Percentiles rank a stretch among this genome's conserved stretches.
Evolutionary conservation across 2,797 vertebrate species (phyloP).

Genomic region (Choloepus didactylus): DNA sequence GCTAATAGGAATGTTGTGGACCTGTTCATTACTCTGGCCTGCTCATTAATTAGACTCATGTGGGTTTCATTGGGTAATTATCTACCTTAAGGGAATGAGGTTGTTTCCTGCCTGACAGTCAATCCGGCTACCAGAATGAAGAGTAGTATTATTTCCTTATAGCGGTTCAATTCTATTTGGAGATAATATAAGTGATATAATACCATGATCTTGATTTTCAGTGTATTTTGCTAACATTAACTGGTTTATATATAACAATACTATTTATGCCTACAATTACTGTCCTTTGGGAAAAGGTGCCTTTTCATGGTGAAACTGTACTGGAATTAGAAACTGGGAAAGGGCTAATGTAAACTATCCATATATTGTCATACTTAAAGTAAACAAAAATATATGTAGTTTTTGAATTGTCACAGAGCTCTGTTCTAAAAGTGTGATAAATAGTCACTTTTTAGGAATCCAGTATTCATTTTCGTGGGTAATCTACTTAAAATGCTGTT

Average conservation of each 20-base stretch:
- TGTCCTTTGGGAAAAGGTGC: background rate
- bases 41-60: constrained; percentile 74
- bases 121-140: constrained; percentile 53
- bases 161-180: constrained; percentile 43
- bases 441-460: constrained; percentile 14
- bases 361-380: background rate
- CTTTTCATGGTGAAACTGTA: constrained; percentile 9
- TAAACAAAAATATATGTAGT: background rate
- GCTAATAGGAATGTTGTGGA: constrained; percentile 69
- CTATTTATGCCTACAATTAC: background rate
- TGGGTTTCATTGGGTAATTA: constrained; percentile 71
- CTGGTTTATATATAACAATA: constrained; percentile 28
- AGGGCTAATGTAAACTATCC: background rate
- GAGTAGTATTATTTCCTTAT: constrained; percentile 44
- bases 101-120: constrained; percentile 62
- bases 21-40: constrained; percentile 54
- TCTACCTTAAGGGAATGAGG: constrained; percentile 64
- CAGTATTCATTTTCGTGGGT: constrained; percentile 6
- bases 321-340: background rate
- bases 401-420: constrained; percentile 10
- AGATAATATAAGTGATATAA: constrained; percentile 24
- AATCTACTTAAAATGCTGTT: constrained; percentile 39
- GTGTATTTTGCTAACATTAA: constrained; percentile 40
- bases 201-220: background rate
- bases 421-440: constrained; percentile 1